Evolutionary conservation across 2,113 vertebrate genomes (phyloP).

Genomic region (Ifrita kowaldi): DNA sequence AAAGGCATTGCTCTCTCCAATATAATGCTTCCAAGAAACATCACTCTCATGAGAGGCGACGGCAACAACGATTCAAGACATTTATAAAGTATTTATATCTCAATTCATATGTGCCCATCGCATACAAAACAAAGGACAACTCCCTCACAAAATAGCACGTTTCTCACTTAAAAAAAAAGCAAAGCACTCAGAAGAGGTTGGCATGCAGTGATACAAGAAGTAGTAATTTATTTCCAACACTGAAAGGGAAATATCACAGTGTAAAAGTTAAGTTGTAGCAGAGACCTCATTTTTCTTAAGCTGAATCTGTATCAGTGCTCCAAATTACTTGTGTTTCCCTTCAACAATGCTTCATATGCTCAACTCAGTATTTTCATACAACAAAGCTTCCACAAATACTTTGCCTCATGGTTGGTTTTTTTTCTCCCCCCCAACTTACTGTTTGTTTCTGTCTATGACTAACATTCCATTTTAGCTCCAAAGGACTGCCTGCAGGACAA

Average conservation of each 20-base stretch:
- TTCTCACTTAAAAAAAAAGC: background rate
- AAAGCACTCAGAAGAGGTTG: background rate
- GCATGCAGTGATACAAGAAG: background rate
- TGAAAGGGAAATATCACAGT: background rate
- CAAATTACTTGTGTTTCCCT: background rate
- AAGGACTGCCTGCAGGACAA: background rate
- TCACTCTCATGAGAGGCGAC: background rate
- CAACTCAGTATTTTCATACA: background rate
- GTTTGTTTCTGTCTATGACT: background rate
- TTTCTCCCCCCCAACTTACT: background rate
- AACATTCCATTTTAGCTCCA: background rate
- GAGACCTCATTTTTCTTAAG: background rate
- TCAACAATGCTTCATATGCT: background rate
- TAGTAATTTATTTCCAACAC: background rate
- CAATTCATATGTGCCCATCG: background rate
- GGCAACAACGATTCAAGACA: background rate
- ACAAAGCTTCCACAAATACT: background rate
- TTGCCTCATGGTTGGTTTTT: background rate
- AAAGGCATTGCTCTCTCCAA: background rate
- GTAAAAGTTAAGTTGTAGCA: background rate
- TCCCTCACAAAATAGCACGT: fast-evolving
- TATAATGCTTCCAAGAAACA: background rate
- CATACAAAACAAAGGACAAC: background rate
- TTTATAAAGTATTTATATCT: background rate
- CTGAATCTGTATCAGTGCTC: background rate